A percentile compares a stretch with the other conserved stretches of the same genome.
Conservation (phyloP, 2,888 invertebrate species). For the Rugalucina vietnamica region DNA sequence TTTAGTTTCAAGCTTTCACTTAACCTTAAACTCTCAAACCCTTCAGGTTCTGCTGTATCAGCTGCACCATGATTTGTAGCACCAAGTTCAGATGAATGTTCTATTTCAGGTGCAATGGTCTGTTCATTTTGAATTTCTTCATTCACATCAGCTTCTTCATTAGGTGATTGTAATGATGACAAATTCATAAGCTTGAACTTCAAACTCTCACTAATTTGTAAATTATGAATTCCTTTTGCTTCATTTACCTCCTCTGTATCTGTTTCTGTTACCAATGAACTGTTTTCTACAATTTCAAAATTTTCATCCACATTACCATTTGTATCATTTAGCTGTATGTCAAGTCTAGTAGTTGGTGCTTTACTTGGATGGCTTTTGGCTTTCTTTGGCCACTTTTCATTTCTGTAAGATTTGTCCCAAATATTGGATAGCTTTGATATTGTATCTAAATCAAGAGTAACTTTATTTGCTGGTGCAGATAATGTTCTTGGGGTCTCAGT, state of each 20-base stretch:
- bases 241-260: too few species aligned
- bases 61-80: too few species aligned
- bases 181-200: background rate
- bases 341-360: background rate
- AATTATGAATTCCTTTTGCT: background rate
- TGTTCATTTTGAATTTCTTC: too few species aligned
- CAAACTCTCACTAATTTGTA: background rate
- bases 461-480: background rate
- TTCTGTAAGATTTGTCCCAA: background rate
- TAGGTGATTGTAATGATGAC: too few species aligned
- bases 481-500: background rate
- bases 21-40: too few species aligned
- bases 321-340: background rate
- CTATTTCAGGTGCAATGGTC: too few species aligned
- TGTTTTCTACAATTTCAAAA: too few species aligned
- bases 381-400: background rate
- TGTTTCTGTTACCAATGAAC: too few species aligned
- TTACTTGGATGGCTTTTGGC: background rate
- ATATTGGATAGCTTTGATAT: background rate
- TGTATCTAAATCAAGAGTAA: background rate
- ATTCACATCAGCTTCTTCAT: too few species aligned
- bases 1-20: too few species aligned
- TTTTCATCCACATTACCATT: background rate
- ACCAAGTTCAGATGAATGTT: too few species aligned
- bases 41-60: too few species aligned